Base-by-base conservation (phyloP, 2,797 vertebrate genomes). In the Hephaestus fuliginosus region DNA sequence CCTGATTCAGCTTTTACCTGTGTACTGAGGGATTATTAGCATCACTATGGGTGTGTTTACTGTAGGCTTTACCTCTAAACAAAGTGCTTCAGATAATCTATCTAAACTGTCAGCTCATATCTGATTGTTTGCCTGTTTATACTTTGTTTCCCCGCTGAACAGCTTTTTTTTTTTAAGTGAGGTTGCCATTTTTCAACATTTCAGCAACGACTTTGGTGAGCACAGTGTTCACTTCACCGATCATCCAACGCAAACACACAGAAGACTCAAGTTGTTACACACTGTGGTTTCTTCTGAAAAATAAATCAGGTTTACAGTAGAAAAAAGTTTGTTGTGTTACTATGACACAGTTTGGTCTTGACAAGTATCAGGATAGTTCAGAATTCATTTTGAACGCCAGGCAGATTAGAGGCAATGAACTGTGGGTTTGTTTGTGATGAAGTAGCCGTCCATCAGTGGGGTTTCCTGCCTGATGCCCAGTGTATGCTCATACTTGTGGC, bases 401-500 rank as follows among this genome's bases (percentile, higher is more conserved):
- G 48, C 4, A 7, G 11, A 58, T 55, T 18, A 25, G 44, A 51
- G 48, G 70, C 7, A 17, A 18, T 14, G 43, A 14, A 43, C 7
- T 53, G 25, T 39, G 33, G 8, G 33, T 55, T 55, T 56, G 44
- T 25, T 25, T 7, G 15, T 53, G 36, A 66, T 39, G 56, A 56
- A 65, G 25, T 15, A 48, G 55, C 13, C 57, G 15, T 57, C 28
- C 22, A 9, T 67, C 69, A 33, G 1, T 44, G 18, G 22, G 28
- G 17, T 36, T 69, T 20, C 17, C 53, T 13, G 17, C 5, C 44
- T 41, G 25, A 9, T 20, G 10, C 14, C 46, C 33, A 18, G 10
- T n/a, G 58, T 74, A 12, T 70, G 30, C 36, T 61, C 33, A n/a
- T 51, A 67, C 25, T 44, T 25, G n/a, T 33, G 20, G 43, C 18